Evolutionary conservation across 2,113 vertebrate genomes (phyloP), one percentile per base, ranked within the genome.

Genomic region (Tenrec ecaudatus): DNA sequence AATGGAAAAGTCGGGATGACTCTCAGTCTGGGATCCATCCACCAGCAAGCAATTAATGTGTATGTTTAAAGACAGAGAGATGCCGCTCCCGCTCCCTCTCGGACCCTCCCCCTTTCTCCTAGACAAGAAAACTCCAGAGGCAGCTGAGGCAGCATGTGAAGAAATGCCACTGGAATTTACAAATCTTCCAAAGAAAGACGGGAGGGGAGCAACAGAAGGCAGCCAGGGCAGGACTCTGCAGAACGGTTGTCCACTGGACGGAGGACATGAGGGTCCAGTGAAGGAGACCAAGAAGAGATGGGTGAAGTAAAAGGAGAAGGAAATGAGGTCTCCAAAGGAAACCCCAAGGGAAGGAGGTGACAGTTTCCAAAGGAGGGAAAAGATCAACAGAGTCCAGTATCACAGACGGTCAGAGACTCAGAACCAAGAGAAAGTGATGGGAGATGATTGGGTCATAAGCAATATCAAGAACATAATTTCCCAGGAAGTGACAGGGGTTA

Each of bases 71-170:
- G 82, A 85, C 75, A 38, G 43, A 47, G 43, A 47, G 5, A 47
- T 47, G 43, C 43, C 5, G 43, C 43, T 47, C 43, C 43, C n/a
- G n/a, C n/a, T n/a, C 43, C 10, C 43, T 47, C 43, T 47, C 43
- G 5, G 43, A 47, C 43, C 43, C 43, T 6, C 43, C 43, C 10
- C 43, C 43, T 10, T 47, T 86, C 1, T 66, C 80, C 57, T 73
- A 27, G 47, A 90, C 43, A 91, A 16, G 81, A 47, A 89, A 78
- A 79, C 88, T 91, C 85, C 90, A 27, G 62, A 88, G 47, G 36
- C 2, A 31, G n/a, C 29, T 69, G 40, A 77, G 86, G 40, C 76
- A 93, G 19, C 16, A 62, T n/a, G 1, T 77, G 10, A 12, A 81
- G n/a, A 69, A 88, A 83, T 6, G 57, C 12, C 53, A 57, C 7